phyloP scores from a whole-genome alignment of 2,797 vertebrate species.

The Todus mexicanus region DNA sequence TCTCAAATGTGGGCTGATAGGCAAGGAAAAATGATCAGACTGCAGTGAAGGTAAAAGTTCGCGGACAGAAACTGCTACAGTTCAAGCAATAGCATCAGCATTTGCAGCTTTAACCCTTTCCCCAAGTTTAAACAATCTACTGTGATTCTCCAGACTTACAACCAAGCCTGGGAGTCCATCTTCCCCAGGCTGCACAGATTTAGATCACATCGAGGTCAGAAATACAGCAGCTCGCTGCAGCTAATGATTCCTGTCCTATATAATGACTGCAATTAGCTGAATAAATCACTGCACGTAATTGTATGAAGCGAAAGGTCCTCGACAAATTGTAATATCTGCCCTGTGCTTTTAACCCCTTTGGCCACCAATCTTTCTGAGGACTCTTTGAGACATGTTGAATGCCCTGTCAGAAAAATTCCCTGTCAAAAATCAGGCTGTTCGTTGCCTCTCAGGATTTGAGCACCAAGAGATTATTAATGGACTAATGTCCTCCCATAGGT shows the following conservation, averaged over 20 bases:
- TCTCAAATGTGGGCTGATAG: conserved; percentile 73
- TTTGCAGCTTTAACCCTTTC: not conserved
- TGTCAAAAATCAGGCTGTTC: not conserved
- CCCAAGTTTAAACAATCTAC: not conserved
- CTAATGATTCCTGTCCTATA: conserved; percentile 6
- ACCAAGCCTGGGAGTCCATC: not conserved
- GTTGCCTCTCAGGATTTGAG: not conserved
- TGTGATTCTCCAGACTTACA: not conserved
- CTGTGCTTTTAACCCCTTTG: not conserved
- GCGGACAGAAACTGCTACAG: conserved; percentile 15
- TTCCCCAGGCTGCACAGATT: not conserved
- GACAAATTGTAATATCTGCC: not conserved
- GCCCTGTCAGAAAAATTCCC: not conserved
- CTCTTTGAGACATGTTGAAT: not conserved
- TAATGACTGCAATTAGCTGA: conserved; percentile 21
- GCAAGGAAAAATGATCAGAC: conserved; percentile 48
- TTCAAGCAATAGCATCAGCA: not conserved
- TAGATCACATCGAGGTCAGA: not conserved
- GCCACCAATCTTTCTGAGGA: not conserved
- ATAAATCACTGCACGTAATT: not conserved
- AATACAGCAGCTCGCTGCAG: not conserved
- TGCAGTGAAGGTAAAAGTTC: not conserved
- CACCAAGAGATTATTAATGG: not conserved
- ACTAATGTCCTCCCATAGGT: not conserved
- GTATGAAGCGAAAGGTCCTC: not conserved